Base-by-base conservation (phyloP, 2,888 invertebrate genomes). In the Patella caerulea region DNA sequence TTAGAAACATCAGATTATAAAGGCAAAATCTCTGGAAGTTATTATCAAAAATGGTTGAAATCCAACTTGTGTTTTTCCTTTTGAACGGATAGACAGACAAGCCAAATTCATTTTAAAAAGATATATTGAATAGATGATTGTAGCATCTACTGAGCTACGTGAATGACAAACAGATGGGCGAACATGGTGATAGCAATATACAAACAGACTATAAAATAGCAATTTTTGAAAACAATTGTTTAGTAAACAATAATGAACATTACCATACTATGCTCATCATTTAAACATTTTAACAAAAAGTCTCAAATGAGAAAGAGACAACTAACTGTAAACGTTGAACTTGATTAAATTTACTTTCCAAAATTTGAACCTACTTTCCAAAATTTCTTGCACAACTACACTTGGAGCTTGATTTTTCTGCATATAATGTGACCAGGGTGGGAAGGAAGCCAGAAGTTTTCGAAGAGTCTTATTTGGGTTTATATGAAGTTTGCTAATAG, bases 261-360 rank as follows among this genome's bases (percentile, higher is more conserved):
- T 56, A 74, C 24, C 17, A 24, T 3, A 56, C 29, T n/a, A 17
- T 59, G 69, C 15, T 73, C 56, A 76, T 29, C n/a, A 65, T 34
- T 52, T 19, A 17, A 65, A 34, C 17, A 65, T 3, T 74, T 15
- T 65, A 14, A 19, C 65, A 17, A 9, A 74, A 59, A 14, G 12
- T 59, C n/a, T 59, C 19, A 29, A 24, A 4, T n/a, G 15, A 19
- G 12, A 4, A 2, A 7, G 7, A 11, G 19, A 17, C 52, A 56
- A 24, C 53, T 59, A 69, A 69, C 24, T 53, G 59, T 45, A 5
- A 76, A 72, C 34, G 24, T 15, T 73, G n/a, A 56, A 19, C 5
- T n/a, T 45, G 9, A 45, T 17, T n/a, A 2, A 53, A 72, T 19
- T 15, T 19, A 5, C 14, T n/a, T 7, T n/a, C 45, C 24, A 24